These are phyloP conservation scores for Podargus strigoides DNA, from an alignment of 2,797 vertebrate species.

Conservation along the genomic window DNA sequence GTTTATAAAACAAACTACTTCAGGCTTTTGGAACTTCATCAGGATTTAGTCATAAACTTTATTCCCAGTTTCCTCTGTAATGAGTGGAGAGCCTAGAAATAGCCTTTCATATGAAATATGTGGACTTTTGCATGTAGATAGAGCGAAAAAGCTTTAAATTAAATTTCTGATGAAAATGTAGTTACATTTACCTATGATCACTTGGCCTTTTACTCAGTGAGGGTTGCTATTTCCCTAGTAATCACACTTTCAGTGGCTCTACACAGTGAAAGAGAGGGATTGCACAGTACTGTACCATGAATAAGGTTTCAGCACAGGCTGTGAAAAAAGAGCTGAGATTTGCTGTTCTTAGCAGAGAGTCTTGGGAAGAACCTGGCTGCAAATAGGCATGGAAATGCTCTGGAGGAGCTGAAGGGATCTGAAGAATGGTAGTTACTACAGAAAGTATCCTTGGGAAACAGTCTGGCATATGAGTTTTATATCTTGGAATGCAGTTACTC, in stretches of 20 bases:
- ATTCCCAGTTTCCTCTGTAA: not conserved
- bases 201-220: not conserved
- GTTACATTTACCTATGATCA: not conserved
- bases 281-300: not conserved
- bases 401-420: not conserved
- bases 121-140: not conserved
- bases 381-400: not conserved
- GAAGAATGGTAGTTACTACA: not conserved
- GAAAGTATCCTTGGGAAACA: not conserved
- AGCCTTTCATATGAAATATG: not conserved
- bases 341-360: not conserved
- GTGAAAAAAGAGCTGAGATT: not conserved
- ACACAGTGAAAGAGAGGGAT: accelerated
- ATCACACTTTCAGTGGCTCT: not conserved
- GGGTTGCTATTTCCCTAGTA: not conserved
- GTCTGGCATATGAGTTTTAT: not conserved
- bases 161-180: not conserved
- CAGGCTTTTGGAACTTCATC: not conserved
- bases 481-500: not conserved
- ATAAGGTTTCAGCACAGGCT: not conserved
- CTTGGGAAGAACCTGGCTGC: not conserved
- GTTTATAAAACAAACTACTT: not conserved
- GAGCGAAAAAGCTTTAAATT: not conserved
- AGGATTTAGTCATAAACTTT: not conserved
- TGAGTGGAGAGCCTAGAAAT: not conserved